These are phyloP conservation scores for Pseudomyrmex gracilis DNA, from an alignment of 1,140 invertebrate species.

Conservation along the genomic window DNA sequence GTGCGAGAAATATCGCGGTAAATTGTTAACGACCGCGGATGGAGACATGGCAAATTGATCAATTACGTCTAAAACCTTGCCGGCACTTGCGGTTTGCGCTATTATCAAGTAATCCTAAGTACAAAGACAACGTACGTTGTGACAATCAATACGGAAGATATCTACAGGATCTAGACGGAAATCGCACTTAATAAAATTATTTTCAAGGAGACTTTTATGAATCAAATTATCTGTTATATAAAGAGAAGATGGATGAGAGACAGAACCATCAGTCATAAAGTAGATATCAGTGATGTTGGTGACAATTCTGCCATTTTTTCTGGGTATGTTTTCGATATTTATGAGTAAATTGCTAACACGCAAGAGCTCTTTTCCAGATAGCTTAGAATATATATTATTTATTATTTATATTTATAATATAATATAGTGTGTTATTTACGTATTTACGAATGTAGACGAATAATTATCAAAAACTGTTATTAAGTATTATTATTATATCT, in stretches of 20 bases:
- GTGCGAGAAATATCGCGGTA: background rate
- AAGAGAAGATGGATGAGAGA: conserved; percentile 49
- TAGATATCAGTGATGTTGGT: conserved; percentile 56
- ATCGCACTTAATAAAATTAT: conserved; percentile 64
- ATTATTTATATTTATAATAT: too few relatives aligned
- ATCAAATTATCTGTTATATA: conserved; percentile 68
- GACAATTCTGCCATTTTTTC: conserved; percentile 65
- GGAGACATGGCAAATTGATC: conserved; percentile 29
- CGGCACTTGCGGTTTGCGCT: background rate
- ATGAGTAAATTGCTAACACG: background rate
- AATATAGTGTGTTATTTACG: too few relatives aligned
- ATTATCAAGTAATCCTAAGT: conserved; percentile 14
- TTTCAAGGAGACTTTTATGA: conserved; percentile 68
- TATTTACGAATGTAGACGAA: too few relatives aligned
- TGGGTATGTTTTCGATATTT: conserved; percentile 58
- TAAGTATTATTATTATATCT: too few relatives aligned
- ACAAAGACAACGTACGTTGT: conserved; percentile 47
- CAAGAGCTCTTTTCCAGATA: too few relatives aligned
- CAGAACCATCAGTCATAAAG: conserved; percentile 48
- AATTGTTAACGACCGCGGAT: background rate
- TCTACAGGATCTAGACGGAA: conserved; percentile 64
- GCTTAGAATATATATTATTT: too few relatives aligned
- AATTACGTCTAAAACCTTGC: conserved; percentile 41
- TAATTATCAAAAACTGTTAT: too few relatives aligned
- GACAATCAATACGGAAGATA: conserved; percentile 57